A percentile compares a stretch with the other conserved stretches of the same genome.
Evolutionary conservation across 2,113 vertebrate species (phyloP).

Genomic region (Leiothrix lutea): DNA sequence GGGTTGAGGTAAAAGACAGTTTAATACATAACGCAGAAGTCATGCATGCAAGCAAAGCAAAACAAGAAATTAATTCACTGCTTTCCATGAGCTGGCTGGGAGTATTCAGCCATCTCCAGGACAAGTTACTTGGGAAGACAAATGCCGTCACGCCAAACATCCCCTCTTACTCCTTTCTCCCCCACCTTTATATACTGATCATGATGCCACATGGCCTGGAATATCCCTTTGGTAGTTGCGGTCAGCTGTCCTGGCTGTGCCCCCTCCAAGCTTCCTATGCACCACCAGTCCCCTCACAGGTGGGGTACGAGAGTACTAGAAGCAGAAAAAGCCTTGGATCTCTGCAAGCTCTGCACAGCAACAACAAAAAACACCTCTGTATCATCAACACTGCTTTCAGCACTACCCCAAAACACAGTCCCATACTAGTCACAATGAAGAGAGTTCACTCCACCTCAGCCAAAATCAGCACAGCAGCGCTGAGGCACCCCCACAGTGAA

Average conservation of each 20-base stretch:
- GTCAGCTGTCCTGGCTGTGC: background rate
- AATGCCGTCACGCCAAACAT: background rate
- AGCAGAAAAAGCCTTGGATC: background rate
- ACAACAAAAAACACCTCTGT: background rate
- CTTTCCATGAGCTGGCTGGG: background rate
- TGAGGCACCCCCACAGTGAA: background rate
- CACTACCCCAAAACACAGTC: background rate
- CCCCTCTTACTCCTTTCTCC: background rate
- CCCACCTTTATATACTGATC: background rate
- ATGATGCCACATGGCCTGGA: background rate
- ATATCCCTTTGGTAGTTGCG: background rate
- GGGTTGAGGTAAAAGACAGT: background rate
- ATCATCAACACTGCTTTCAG: background rate
- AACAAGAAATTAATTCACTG: background rate
- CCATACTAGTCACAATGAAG: background rate
- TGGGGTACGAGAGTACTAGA: rapidly evolving
- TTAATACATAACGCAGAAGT: background rate
- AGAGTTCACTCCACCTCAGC: background rate
- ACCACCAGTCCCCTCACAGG: background rate
- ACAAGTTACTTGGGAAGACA: background rate
- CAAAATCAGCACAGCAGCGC: background rate
- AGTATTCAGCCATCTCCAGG: background rate
- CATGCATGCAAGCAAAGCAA: background rate
- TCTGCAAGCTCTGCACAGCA: background rate
- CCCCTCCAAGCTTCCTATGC: background rate